Percentiles rank a stretch among this genome's conserved stretches.
These are phyloP conservation scores for Thermophis baileyi DNA, from an alignment of 2,113 vertebrate genomes.

Conservation along the genomic window DNA sequence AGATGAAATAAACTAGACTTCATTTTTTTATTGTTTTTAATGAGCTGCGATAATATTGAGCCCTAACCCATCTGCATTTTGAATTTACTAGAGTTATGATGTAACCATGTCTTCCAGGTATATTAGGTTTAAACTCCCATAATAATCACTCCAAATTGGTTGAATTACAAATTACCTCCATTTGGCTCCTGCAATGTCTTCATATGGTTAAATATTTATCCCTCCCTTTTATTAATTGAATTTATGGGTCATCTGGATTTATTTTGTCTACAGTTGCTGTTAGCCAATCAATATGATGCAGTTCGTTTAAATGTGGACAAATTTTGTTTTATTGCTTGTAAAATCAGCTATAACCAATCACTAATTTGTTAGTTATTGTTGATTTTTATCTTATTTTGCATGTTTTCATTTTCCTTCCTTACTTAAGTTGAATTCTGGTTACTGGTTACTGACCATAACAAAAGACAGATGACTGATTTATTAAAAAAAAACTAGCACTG, in stretches of 20 bases:
- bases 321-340: neutral
- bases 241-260: neutral
- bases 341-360: neutral
- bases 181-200: neutral
- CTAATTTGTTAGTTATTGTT: neutral
- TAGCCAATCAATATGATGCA: neutral
- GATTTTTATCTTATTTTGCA: neutral
- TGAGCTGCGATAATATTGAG: neutral
- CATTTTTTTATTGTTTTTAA: neutral
- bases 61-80: neutral
- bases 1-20: neutral
- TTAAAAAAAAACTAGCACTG: neutral
- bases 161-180: neutral
- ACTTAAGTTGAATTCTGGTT: neutral
- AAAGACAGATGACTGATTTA: neutral
- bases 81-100: neutral
- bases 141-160: neutral
- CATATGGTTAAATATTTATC: neutral
- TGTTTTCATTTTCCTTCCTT: neutral
- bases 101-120: neutral
- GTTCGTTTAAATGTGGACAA: neutral
- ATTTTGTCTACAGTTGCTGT: neutral
- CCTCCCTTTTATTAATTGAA: neutral
- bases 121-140: neutral
- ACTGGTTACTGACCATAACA: neutral